A percentile compares a stretch with the other conserved stretches of the same genome.
Evolutionary conservation across 64 coral and sea anemone species (phyloP).

Genomic region (Platygyra sinensis): DNA sequence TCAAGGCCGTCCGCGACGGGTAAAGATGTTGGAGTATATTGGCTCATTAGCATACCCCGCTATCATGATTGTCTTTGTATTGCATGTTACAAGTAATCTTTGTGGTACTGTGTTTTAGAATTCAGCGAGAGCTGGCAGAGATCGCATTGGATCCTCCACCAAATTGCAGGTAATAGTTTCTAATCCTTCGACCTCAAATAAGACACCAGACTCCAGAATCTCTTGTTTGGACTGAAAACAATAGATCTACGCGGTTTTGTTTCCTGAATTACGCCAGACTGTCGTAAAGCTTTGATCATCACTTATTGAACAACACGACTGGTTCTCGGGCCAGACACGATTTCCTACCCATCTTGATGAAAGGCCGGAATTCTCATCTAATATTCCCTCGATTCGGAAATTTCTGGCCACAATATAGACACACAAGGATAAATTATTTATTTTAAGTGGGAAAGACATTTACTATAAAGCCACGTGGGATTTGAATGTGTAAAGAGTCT

Average conservation of each 20-base stretch:
- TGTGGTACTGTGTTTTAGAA: slow-evolving; percentile 52
- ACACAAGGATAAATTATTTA: slow-evolving; percentile 66
- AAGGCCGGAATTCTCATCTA: neutral
- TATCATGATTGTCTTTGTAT: slow-evolving; percentile 31
- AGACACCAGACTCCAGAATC: neutral
- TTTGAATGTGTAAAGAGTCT: slow-evolving; percentile 31
- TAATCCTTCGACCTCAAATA: slow-evolving; percentile 10
- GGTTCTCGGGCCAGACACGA: neutral
- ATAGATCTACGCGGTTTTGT: slow-evolving; percentile 63
- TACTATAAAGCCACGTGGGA: slow-evolving; percentile 74
- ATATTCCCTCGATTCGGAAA: neutral
- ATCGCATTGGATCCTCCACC: slow-evolving; percentile 90
- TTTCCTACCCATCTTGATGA: neutral
- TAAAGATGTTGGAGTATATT: neutral
- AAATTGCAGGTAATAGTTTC: slow-evolving; percentile 88
- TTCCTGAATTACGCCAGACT: slow-evolving; percentile 31
- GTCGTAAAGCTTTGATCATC: too few species aligned
- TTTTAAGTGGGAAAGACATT: slow-evolving; percentile 81
- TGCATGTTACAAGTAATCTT: slow-evolving; percentile 3
- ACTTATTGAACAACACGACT: neutral
- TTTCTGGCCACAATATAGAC: neutral
- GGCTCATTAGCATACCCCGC: slow-evolving; percentile 26
- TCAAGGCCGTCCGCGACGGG: neutral
- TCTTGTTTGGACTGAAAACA: slow-evolving; percentile 66
- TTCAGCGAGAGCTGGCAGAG: slow-evolving; percentile 85